Evolutionary conservation across 2,888 invertebrate species (phyloP).

Genomic region (Campaea margaritaria): DNA sequence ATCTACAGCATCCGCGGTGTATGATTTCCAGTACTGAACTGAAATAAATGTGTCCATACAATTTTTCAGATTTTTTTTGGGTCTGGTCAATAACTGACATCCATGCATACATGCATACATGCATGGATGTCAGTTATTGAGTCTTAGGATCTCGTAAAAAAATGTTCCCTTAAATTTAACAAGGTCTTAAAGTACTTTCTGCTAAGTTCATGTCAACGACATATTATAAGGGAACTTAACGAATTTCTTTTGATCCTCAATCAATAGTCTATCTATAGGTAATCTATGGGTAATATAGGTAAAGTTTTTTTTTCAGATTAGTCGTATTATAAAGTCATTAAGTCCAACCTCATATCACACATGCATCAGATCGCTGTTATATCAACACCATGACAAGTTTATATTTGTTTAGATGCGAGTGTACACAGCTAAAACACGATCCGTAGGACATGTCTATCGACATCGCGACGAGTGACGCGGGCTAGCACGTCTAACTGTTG

Average conservation of each 20-base stretch:
- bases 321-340: slow-evolving; percentile 37
- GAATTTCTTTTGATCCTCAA: neutral
- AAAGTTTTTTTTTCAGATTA: slow-evolving; percentile 33
- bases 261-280: neutral
- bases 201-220: no score
- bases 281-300: neutral
- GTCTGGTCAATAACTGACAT: no score
- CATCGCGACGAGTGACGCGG: slow-evolving; percentile 66
- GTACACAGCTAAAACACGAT: slow-evolving; percentile 41
- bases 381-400: slow-evolving; percentile 57
- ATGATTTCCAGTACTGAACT: no score
- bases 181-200: no score
- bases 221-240: no score
- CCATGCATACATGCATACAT: no score
- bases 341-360: slow-evolving; percentile 17
- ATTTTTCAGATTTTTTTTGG: no score
- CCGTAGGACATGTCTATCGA: slow-evolving; percentile 55
- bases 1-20: neutral
- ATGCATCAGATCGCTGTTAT: slow-evolving; percentile 44
- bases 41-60: no score
- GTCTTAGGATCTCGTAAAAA: no score
- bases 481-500: slow-evolving; percentile 58
- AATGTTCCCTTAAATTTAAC: no score
- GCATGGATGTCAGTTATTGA: no score
- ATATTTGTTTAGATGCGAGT: slow-evolving; percentile 62